Evolutionary conservation across 2,113 vertebrate species (phyloP), one percentile per base, ranked within the genome.

Genomic region (Atherinomorus stipes): DNA sequence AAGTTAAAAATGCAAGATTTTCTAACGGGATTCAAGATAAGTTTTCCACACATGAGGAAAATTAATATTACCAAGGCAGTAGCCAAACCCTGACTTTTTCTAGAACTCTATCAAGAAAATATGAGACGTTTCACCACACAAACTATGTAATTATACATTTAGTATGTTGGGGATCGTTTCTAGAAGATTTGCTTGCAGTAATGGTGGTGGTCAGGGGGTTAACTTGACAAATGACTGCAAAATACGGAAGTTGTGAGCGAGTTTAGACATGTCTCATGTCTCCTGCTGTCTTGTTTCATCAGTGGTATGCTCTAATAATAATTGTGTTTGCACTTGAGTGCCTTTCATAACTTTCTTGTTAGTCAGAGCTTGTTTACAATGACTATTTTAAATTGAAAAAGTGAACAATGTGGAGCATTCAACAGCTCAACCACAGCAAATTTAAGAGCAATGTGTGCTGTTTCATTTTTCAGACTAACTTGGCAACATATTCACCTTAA

Each of bases 161-260:
- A 22, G 47, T 2, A 51, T 7, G 31, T 68, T 23, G 2, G 49
- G 18, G 7, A 19, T 18, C 8, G 37, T 1, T 5, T 4, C 59
- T 0, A 13, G 4, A 12, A 13, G 22, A 45, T 34, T 34, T 34
- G 49, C 19, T 19, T 0, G 9, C 53, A 15, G 4, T 56, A 25
- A 21, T 60, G 42, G 4, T 0, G 3, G 26, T 26, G 64, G 60
- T 61, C 11, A 54, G n/a, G 19, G 62, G 65, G 15, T 58, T 45
- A 18, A 64, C 12, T 28, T 11, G 19, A 42, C 6, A 84, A 74
- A 78, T 54, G 74, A 75, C 69, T 38, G 1, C 11, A 82, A 74
- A 80, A 81, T 83, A 87, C 63, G 87, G 89, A 91, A 89, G 88
- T 81, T 54, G 5, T 38, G 58, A 80, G 59, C 88, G 58, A 74